These are phyloP conservation scores for Colaptes auratus DNA, from an alignment of 2,113 vertebrate genomes.

Conservation along the genomic window DNA sequence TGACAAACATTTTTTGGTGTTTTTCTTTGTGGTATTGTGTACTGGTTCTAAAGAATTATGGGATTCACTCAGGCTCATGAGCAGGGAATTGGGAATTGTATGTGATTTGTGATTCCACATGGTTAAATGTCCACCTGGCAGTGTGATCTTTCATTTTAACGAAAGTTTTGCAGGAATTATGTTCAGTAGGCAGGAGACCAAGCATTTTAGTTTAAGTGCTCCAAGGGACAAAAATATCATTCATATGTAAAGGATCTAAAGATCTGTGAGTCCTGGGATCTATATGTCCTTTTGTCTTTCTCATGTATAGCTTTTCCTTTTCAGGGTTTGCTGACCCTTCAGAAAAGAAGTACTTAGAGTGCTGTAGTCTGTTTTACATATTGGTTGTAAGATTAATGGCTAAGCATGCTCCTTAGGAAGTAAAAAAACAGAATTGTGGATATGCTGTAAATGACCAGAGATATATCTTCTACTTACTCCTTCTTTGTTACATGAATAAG, in stretches of 20 bases:
- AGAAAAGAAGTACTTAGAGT: neutral
- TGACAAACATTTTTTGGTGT: neutral
- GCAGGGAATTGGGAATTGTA: neutral
- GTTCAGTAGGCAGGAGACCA: slow-evolving; percentile 8
- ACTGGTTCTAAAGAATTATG: neutral
- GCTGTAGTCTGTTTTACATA: neutral
- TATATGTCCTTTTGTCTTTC: neutral
- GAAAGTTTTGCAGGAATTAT: neutral
- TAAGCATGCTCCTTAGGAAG: neutral
- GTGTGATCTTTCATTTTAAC: neutral
- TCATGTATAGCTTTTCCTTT: neutral
- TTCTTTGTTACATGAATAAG: neutral
- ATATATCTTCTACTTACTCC: neutral
- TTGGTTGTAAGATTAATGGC: neutral
- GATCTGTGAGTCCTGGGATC: neutral
- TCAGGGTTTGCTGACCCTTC: neutral
- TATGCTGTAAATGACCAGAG: neutral
- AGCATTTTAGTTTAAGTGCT: neutral
- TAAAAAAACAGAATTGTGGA: neutral
- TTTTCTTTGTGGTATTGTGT: neutral
- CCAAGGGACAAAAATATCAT: slow-evolving; percentile 11
- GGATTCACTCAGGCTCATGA: neutral
- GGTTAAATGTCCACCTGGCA: slow-evolving; percentile 18
- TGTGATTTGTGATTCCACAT: neutral
- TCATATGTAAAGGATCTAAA: neutral